phyloP scores from a whole-genome alignment of 53 echinoderm and acorn worm genomes.

The Temnopleurus reevesii region DNA sequence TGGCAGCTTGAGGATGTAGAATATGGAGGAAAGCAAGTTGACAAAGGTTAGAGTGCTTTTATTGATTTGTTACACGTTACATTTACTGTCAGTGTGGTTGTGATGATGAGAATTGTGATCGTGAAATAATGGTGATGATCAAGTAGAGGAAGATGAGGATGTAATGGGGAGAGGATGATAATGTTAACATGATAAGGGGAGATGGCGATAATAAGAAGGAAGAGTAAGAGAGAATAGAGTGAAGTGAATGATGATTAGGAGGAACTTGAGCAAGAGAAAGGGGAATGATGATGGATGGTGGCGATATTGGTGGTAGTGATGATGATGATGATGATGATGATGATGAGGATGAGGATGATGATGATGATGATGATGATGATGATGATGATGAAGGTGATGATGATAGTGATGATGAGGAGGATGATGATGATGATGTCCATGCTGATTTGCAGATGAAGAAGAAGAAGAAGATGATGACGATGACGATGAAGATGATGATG shows the following conservation, averaged over 20 bases:
- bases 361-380: background rate
- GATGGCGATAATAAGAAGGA: too few relatives aligned
- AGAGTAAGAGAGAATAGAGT: too few relatives aligned
- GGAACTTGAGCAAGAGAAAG: too few relatives aligned
- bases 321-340: background rate
- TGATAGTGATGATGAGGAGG: background rate
- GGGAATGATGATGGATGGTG: background rate
- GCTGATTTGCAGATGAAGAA: background rate
- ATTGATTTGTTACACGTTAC: too few relatives aligned
- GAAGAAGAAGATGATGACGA: too few relatives aligned
- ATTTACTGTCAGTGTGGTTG: too few relatives aligned
- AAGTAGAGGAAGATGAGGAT: background rate
- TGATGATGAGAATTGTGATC: too few relatives aligned
- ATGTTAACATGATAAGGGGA: too few relatives aligned
- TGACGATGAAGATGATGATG: too few relatives aligned
- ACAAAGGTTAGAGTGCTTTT: constrained; percentile 66
- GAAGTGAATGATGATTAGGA: background rate
- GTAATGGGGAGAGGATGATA: background rate
- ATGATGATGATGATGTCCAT: background rate
- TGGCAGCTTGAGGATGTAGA: constrained; percentile 61
- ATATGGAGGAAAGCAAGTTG: constrained; percentile 76
- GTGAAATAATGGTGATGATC: background rate
- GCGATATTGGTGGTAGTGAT: background rate
- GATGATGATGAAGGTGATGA: background rate
- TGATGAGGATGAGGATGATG: background rate